A percentile compares a stretch with the other conserved stretches of the same genome.
Evolutionary conservation across 1,140 invertebrate species (phyloP).

Genomic region (Zophobas atratus): DNA sequence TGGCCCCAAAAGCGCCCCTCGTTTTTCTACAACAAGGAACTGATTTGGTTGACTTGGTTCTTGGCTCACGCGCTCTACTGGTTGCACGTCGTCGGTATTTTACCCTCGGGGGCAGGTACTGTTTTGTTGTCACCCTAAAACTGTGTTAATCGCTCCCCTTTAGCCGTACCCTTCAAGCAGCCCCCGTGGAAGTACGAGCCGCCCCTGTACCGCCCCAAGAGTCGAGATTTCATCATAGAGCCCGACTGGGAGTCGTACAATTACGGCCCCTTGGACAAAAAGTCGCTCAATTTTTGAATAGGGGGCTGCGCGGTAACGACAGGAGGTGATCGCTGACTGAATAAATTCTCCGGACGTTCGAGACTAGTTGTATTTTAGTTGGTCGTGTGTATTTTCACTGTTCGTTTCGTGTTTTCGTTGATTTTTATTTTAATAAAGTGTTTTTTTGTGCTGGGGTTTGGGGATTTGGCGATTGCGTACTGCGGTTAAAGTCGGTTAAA

Average conservation of each 20-base stretch:
- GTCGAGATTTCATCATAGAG: conserved; percentile 64
- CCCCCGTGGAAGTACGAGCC: conserved; percentile 59
- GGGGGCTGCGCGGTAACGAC: too few relatives aligned
- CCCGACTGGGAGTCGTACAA: conserved; percentile 62
- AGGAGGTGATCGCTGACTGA: neutral
- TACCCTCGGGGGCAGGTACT: conserved; percentile 60
- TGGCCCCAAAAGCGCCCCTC: conserved; percentile 59
- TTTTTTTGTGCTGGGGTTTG: neutral
- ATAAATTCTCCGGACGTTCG: too few relatives aligned
- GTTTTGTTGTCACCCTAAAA: neutral
- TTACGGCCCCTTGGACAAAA: neutral
- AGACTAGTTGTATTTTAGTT: too few relatives aligned
- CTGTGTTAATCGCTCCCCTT: neutral
- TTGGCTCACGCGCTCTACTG: conserved; percentile 62
- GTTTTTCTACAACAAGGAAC: conserved; percentile 57
- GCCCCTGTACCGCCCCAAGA: conserved; percentile 57
- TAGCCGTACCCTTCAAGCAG: conserved; percentile 56
- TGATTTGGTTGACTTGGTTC: conserved; percentile 57
- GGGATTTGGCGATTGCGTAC: neutral
- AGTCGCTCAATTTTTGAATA: neutral
- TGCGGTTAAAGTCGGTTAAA: neutral
- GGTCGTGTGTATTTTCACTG: too few relatives aligned
- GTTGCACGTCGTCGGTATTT: conserved; percentile 58
- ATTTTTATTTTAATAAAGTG: neutral
- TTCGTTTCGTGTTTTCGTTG: too few relatives aligned